Evolutionary conservation across 2,888 invertebrate species (phyloP), one percentile per base, ranked within the genome.

Genomic region (Chaetogeoica ovagalla): DNA sequence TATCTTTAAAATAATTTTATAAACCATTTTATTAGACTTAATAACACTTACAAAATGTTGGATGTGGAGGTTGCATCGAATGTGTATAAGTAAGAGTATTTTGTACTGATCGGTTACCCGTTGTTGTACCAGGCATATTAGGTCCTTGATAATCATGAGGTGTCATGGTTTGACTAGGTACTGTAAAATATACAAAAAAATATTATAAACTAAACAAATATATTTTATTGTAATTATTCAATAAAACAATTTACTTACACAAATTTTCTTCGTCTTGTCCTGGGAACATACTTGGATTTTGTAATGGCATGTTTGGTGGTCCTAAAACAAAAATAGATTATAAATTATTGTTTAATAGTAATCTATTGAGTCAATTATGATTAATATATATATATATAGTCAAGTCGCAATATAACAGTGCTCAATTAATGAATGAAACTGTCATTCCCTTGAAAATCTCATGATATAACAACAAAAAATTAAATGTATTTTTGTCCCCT

Each of bases 41-140:
- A 52, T 52, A 23, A 66, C 59, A 82, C 82, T 59, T 21, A 82
- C 82, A 82, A 66, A 82, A 82, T 65, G 82, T 82, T 59, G 82
- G 76, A 73, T 82, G 82, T 55, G 92, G 91, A 21, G 92, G 92
- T 84, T 92, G 92, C 92, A 93, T 93, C 82, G 94, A 94, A 87
- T 95, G 95, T 69, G 95, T 96, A 86, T 97, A 97, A 30, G 95
- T 95, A 81, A 96, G 90, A 43, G 96, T 97, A 87, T 94, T 96
- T 73, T 83, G 82, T 66, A 83, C 83, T 60, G 83, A 83, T 83
- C 84, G 84, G 57, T 83, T 83, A 39, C 81, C 81, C 23, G 70
- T 63, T 23, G 79, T 79, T 57, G 79, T 79, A 71, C 79, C 79
- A 63, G 79, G 79, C 63, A 79, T 70, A 7, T 63, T 39, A 39